A percentile compares a stretch with the other conserved stretches of the same genome.
Conservation (phyloP, 1,140 invertebrate species). For the Lucilia cuprina region DNA sequence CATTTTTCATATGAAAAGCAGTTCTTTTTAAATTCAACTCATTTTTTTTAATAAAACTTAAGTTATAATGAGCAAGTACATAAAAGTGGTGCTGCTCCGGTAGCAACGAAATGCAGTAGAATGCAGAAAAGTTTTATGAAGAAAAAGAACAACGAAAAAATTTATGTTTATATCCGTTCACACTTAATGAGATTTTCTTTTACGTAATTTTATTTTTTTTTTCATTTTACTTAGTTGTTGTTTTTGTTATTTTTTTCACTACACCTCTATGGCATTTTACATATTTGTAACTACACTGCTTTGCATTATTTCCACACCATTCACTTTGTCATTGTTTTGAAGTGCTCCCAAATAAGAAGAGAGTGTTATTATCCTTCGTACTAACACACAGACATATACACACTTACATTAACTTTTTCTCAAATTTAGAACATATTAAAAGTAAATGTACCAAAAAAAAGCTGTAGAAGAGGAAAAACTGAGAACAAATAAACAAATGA, state of each 20-base stretch:
- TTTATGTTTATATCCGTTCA: slow-evolving; percentile 33
- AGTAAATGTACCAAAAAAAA: neutral
- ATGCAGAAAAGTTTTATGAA: neutral
- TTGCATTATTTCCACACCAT: slow-evolving; percentile 2
- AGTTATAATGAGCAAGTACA: neutral
- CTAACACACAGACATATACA: neutral
- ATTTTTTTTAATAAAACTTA: neutral
- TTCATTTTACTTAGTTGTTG: neutral
- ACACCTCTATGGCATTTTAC: neutral
- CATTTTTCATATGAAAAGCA: neutral
- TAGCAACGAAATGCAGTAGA: neutral
- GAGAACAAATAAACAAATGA: no score
- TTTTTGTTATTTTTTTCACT: neutral
- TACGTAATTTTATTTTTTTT: neutral
- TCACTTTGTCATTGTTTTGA: slow-evolving; percentile 2
- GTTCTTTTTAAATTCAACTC: neutral
- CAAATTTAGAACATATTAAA: neutral
- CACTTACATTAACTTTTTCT: no score
- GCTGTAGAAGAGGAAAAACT: neutral
- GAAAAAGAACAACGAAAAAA: slow-evolving; percentile 7
- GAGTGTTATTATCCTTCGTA: neutral
- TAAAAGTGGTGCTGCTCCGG: neutral
- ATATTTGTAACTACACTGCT: neutral
- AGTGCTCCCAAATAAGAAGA: neutral
- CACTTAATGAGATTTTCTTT: slow-evolving; percentile 32